These are phyloP conservation scores for Brachycybe producta DNA, from an alignment of 2,888 invertebrate species.

Conservation along the genomic window DNA sequence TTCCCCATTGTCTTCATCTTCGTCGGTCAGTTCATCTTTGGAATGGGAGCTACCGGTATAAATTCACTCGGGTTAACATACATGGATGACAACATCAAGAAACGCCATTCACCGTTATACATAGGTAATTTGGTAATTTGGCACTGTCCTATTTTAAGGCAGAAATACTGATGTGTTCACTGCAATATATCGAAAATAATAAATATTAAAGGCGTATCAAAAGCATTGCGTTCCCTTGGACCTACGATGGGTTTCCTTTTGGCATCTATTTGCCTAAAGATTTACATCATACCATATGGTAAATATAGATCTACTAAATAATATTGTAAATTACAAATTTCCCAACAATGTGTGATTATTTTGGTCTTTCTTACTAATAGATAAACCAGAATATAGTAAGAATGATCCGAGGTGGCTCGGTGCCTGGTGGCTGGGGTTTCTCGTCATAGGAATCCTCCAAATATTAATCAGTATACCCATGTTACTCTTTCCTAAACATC, in stretches of 20 bases:
- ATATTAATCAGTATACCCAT: conserved; percentile 22
- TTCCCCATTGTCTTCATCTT: conserved; percentile 48
- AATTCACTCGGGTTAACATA: conserved; percentile 53
- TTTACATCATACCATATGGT: too few species aligned
- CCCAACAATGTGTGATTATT: too few species aligned
- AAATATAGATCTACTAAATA: too few species aligned
- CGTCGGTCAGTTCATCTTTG: conserved; percentile 52
- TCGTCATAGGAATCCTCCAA: conserved; percentile 23
- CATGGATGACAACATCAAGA: conserved; percentile 53
- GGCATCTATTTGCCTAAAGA: conserved; percentile 10
- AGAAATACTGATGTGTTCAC: too few species aligned
- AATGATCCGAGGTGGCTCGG: conserved; percentile 27
- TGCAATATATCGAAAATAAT: too few species aligned
- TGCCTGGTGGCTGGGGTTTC: conserved; percentile 28
- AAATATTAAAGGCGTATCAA: too few species aligned
- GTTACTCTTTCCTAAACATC: conserved; percentile 24
- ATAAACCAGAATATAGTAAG: conserved; percentile 23
- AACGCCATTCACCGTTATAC: conserved; percentile 50
- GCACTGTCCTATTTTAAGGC: background rate
- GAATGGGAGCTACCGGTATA: conserved; percentile 52
- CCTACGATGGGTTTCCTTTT: conserved; percentile 11
- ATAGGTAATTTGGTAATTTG: conserved; percentile 50
- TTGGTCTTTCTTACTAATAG: too few species aligned
- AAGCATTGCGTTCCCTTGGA: conserved; percentile 9
- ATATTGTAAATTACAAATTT: too few species aligned